These are phyloP conservation scores for Encarsia formosa DNA, from an alignment of 2,888 invertebrate species.

Conservation along the genomic window DNA sequence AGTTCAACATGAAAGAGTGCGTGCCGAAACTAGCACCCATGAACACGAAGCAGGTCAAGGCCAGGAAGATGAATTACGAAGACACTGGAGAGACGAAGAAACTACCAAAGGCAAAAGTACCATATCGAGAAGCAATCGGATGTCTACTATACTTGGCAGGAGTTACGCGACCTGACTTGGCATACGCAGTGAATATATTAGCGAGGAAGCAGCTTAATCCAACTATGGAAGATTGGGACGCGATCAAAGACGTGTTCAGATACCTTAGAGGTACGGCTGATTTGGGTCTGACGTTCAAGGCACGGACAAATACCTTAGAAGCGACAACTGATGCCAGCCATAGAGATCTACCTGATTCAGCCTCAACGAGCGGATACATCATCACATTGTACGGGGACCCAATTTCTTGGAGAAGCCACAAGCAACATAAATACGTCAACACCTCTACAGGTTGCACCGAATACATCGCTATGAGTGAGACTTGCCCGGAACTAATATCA, in stretches of 20 bases:
- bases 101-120: not conserved
- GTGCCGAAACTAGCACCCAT: conserved; percentile 22
- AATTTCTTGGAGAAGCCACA: too few species aligned
- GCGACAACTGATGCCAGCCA: conserved; percentile 31
- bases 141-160: too few species aligned
- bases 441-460: not conserved
- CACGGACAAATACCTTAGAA: conserved; percentile 22
- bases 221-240: conserved; percentile 23
- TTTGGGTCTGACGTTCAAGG: too few species aligned
- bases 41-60: conserved; percentile 18
- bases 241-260: conserved; percentile 20
- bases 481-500: not conserved
- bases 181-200: too few species aligned
- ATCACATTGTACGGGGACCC: conserved; percentile 24
- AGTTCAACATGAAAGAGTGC: conserved; percentile 15
- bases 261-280: conserved; percentile 20
- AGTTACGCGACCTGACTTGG: conserved; percentile 17
- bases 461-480: not conserved
- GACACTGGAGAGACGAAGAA: not conserved
- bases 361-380: conserved; percentile 25
- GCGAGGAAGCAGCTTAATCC: conserved; percentile 20
- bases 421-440: conserved; percentile 12
- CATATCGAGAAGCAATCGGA: not conserved
- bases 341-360: conserved; percentile 27
- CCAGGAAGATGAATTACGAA: conserved; percentile 7